phyloP scores from a whole-genome alignment of 2,113 vertebrate species.

The Carassius auratus region DNA sequence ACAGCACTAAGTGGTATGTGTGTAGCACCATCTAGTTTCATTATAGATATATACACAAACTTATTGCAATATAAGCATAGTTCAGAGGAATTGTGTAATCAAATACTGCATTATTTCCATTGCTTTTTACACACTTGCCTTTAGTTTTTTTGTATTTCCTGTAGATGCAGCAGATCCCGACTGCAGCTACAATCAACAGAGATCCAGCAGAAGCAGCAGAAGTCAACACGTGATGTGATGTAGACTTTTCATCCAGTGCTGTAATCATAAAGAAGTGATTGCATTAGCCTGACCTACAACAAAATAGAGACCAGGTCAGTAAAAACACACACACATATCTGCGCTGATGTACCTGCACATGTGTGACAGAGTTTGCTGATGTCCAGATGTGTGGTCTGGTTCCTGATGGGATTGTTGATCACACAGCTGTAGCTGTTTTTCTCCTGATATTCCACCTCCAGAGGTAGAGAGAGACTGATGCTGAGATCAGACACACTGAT shows the following conservation, averaged over 20 bases:
- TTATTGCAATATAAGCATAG: background rate
- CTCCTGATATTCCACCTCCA: background rate
- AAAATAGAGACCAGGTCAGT: background rate
- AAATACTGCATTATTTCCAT: too few species aligned
- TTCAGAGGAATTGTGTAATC: background rate
- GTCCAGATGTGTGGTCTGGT: background rate
- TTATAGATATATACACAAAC: background rate
- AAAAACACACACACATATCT: background rate
- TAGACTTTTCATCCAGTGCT: background rate
- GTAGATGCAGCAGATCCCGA: background rate
- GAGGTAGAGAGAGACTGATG: background rate
- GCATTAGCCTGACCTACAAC: background rate
- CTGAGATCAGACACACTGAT: background rate
- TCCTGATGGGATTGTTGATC: background rate
- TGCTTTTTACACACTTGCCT: background rate
- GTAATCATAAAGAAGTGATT: background rate
- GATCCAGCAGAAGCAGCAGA: background rate
- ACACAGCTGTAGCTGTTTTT: background rate
- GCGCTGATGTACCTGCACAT: background rate
- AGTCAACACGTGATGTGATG: background rate
- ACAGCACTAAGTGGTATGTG: background rate
- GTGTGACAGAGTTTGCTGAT: background rate
- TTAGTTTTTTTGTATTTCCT: background rate
- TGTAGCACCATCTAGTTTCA: background rate
- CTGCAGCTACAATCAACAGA: background rate